Percentiles rank a stretch among this genome's conserved stretches.
Evolutionary conservation across 2,888 invertebrate genomes (phyloP).

Genomic region (Agrotis exclamationis): DNA sequence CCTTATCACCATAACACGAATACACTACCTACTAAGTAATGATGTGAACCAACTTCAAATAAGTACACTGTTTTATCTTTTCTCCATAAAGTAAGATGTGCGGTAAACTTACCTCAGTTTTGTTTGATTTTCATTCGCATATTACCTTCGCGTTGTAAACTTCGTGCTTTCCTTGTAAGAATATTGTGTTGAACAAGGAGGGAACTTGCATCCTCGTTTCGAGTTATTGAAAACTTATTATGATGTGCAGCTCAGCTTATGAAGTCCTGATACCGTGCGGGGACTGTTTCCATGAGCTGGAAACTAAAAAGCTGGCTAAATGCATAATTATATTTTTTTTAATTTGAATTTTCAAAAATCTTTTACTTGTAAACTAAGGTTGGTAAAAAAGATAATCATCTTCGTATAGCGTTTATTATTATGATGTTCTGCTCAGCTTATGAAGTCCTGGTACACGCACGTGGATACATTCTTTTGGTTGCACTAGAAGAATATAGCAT

Average conservation of each 20-base stretch:
- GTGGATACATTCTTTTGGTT: too few relatives aligned
- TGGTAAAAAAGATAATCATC: too few relatives aligned
- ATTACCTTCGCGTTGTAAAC: constrained; percentile 33
- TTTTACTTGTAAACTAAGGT: too few relatives aligned
- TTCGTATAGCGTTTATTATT: too few relatives aligned
- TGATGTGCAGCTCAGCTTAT: constrained; percentile 28
- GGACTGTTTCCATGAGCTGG: background rate
- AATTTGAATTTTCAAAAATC: too few relatives aligned
- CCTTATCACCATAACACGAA: background rate
- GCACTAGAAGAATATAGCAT: too few relatives aligned
- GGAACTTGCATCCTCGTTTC: constrained; percentile 26
- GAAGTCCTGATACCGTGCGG: constrained; percentile 17
- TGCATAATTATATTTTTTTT: too few relatives aligned
- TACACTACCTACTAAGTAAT: background rate
- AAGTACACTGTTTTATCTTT: background rate
- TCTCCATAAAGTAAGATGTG: constrained; percentile 20
- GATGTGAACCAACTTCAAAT: background rate
- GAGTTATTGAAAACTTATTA: constrained; percentile 23
- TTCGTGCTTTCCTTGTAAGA: constrained; percentile 34
- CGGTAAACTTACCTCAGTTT: constrained; percentile 6
- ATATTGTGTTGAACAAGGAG: constrained; percentile 29
- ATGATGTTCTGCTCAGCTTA: too few relatives aligned
- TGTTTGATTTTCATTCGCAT: constrained; percentile 40
- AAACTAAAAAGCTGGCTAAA: background rate
- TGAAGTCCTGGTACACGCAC: too few relatives aligned